A percentile compares a stretch with the other conserved stretches of the same genome.
Evolutionary conservation across 2,113 vertebrate species (phyloP).

Genomic region (Pomatostomus ruficeps): DNA sequence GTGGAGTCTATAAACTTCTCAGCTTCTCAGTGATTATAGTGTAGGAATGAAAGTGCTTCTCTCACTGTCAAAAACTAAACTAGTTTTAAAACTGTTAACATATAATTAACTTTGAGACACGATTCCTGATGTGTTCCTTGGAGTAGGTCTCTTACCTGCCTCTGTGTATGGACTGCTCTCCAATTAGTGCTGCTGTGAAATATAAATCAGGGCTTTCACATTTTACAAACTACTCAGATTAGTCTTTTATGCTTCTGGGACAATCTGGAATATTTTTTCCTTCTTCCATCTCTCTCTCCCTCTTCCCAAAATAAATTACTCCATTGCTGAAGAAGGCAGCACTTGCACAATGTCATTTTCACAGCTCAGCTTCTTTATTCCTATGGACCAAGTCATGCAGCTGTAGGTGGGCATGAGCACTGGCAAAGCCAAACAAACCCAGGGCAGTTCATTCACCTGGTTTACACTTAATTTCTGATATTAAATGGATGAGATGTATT

Average conservation of each 20-base stretch:
- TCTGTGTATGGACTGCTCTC: neutral
- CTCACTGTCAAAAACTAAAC: neutral
- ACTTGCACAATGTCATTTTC: neutral
- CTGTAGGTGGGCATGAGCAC: neutral
- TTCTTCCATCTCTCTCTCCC: neutral
- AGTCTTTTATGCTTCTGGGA: neutral
- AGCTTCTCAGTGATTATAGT: neutral
- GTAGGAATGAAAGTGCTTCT: neutral
- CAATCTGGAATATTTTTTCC: fast-evolving
- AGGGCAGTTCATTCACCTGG: neutral
- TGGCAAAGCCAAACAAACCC: neutral
- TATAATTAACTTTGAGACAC: neutral
- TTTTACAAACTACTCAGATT: neutral
- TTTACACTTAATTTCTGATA: neutral
- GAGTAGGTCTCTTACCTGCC: neutral
- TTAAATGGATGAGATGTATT: neutral
- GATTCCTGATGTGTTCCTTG: neutral
- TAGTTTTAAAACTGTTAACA: neutral
- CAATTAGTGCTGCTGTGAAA: neutral
- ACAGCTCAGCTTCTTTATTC: neutral
- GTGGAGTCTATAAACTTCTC: neutral
- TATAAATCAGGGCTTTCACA: neutral
- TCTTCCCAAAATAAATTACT: neutral
- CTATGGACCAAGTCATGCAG: neutral
- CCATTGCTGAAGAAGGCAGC: neutral